phyloP scores from a whole-genome alignment of 2,888 invertebrate genomes.

The Phymatocera aterrima region DNA sequence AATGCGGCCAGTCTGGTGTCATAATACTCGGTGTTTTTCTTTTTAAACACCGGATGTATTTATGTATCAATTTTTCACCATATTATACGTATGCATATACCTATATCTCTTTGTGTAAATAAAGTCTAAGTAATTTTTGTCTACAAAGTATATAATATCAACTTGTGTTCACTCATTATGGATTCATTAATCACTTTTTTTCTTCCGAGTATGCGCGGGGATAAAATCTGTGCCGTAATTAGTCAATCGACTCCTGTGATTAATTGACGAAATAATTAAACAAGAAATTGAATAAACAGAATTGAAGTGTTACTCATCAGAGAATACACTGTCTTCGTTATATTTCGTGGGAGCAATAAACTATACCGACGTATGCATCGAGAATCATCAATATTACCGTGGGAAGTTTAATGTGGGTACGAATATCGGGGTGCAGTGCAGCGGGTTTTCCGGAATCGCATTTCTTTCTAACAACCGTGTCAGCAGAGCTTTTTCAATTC shows the following conservation, averaged over 20 bases:
- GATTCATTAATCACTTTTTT: background rate
- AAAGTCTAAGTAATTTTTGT: slow-evolving; percentile 32
- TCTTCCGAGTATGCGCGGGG: background rate
- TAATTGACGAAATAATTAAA: too few species aligned
- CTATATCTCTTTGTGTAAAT: slow-evolving; percentile 14
- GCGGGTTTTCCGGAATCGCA: too few species aligned
- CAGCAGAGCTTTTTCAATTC: background rate
- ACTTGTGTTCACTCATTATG: background rate
- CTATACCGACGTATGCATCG: too few species aligned
- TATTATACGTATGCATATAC: background rate
- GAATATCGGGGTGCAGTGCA: background rate
- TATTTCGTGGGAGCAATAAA: background rate
- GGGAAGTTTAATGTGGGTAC: background rate
- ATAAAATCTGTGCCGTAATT: background rate
- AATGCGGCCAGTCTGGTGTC: background rate
- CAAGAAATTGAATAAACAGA: too few species aligned
- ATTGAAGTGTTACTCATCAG: background rate
- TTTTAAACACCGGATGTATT: slow-evolving; percentile 5
- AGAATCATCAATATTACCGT: background rate
- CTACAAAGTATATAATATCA: background rate
- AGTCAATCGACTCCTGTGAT: background rate
- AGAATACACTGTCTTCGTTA: background rate
- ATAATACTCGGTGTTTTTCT: background rate
- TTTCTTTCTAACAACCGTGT: background rate
- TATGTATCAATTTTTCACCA: background rate